Evolutionary conservation across 2,797 vertebrate genomes (phyloP), one percentile per base, ranked within the genome.

Genomic region (Lemur catta): DNA sequence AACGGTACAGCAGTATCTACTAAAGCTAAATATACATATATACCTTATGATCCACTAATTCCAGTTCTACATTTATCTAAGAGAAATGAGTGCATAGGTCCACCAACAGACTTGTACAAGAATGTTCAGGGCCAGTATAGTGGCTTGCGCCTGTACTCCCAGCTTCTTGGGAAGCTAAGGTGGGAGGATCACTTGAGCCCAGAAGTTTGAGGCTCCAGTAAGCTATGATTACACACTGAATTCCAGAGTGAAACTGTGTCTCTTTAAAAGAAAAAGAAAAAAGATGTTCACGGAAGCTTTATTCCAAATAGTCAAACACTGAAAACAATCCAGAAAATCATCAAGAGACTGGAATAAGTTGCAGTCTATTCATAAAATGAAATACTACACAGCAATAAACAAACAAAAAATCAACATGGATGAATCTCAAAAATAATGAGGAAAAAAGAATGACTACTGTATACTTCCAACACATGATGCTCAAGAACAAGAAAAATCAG

Each of bases 241-340:
- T 65, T 65, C 33, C 61, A 65, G 33, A 65, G 33, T n/a, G n/a
- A 65, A 63, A 65, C 63, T 65, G 33, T n/a, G 63, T 35, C 61
- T 63, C 17, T 65, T 59, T 59, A 59, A 65, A 65, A 65, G 55
- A 52, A 65, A n/a, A 65, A 18, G n/a, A 65, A 65, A 65, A 15
- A 63, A 63, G 15, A 14, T 33, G 30, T 35, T 91, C 41, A 88
- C 4, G 50, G 7, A 6, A 89, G 33, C 55, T 81, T 95, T 81
- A 88, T 85, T 75, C 71, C 84, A 63, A 97, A 89, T 15, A 92
- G 65, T 20, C 48, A 80, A 85, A 92, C 17, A 72, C 33, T 89
- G 59, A 79, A 88, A 91, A 89, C 33, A 91, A 93, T 20, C 28
- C 3, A 76, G 35, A 86, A 96, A 95, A 88, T 79, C n/a, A 96